Base-by-base conservation (phyloP, 2,113 vertebrate genomes). In the Cyphomyrus plagiostoma region DNA sequence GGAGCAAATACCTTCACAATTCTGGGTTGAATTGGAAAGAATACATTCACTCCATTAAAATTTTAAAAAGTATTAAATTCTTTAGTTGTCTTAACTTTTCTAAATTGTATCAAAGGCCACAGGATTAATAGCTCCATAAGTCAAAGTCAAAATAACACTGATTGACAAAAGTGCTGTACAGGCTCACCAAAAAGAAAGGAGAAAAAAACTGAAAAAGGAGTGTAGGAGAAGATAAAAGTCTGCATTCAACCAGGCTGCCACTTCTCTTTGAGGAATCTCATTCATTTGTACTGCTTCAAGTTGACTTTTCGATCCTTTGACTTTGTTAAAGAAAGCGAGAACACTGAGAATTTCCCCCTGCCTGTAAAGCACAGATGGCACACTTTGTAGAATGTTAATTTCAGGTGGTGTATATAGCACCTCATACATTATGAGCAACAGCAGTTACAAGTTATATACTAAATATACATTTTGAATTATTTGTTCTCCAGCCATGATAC, bases 341-440 rank as follows among this genome's bases (percentile, higher is more conserved):
- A 70, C 62, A 70, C 62, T 30, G 62, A 13, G 62, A 70, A 70
- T 70, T 13, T 13, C 13, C n/a, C n/a, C 62, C 26, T 30, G n/a
- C 30, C 30, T 80, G 11, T 42, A 80, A 80, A 80, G 74, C 15
- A 80, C 35, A 80, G 35, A 80, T 80, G 74, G 30, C 35, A 35
- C 2, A 2, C 74, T 80, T 80, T 80, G 35, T 80, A 19, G 74
- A 80, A 42, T 80, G 35, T 19, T 80, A 42, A 35, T 80, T 19
- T 42, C 74, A 80, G 30, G 74, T 80, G 74, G 35, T 35, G 74
- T 2, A 80, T 80, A 42, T 80, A 80, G 35, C 35, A 19, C 74
- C 35, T 80, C 74, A 80, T 80, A 80, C 74, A 42, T 80, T 80
- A 80, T 39, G 13, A 80, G 74, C 74, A 80, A 80, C 74, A 80